Conservation (phyloP, 2,888 invertebrate genomes). For the Nymphalis c-album region DNA sequence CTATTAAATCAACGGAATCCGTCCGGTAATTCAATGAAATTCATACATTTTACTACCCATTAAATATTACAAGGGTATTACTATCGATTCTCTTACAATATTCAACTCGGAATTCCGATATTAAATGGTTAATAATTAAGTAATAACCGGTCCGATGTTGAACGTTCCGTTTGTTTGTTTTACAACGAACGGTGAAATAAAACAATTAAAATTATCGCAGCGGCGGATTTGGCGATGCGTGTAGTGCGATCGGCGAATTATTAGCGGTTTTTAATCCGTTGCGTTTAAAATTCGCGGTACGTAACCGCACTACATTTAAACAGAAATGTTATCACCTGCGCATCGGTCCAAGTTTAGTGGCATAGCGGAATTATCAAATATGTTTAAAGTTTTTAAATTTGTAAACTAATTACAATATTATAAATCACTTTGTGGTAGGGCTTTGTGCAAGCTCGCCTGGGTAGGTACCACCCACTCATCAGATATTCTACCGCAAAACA, state of each 20-base stretch:
- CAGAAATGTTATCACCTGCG: constrained; percentile 31
- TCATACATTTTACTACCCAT: constrained; percentile 16
- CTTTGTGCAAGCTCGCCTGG: no score
- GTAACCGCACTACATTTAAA: constrained; percentile 35
- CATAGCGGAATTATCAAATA: constrained; percentile 16
- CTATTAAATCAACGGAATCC: constrained; percentile 1
- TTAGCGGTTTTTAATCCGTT: constrained; percentile 52
- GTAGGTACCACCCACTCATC: no score
- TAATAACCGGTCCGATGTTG: constrained; percentile 34
- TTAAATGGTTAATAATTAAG: constrained; percentile 42
- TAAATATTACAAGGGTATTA: constrained; percentile 26
- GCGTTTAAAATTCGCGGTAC: constrained; percentile 51
- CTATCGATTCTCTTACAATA: constrained; percentile 27
- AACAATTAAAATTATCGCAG: constrained; percentile 45
- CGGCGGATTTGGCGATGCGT: constrained; percentile 42
- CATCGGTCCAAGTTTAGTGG: constrained; percentile 10
- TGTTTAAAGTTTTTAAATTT: no score
- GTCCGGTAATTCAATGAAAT: constrained; percentile 16
- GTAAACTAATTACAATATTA: background rate
- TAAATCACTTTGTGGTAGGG: no score
- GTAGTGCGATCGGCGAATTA: constrained; percentile 44
- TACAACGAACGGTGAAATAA: constrained; percentile 30
- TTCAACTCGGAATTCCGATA: constrained; percentile 36
- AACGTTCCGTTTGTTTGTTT: constrained; percentile 20
- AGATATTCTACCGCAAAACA: no score